These are phyloP conservation scores for Drosophila tropicalis DNA, from an alignment of 1,140 invertebrate genomes.

Conservation along the genomic window DNA sequence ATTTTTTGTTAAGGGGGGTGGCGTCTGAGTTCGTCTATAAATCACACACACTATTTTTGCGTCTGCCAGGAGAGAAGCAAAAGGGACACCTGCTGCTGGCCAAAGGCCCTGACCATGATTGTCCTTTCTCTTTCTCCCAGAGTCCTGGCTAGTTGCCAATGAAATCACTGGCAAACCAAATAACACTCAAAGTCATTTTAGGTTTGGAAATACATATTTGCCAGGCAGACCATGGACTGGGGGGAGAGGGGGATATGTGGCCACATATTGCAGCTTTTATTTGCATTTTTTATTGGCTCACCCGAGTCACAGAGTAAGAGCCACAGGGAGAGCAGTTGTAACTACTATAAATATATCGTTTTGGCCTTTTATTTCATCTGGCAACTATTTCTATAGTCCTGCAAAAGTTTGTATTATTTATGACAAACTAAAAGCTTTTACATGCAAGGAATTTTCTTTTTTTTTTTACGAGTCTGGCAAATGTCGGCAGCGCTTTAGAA, in stretches of 20 bases:
- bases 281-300: constrained; percentile 74
- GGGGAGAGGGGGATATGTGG: constrained; percentile 18
- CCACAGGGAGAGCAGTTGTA: no score
- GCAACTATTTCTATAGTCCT: constrained; percentile 32
- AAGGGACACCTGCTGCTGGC: constrained; percentile 66
- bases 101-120: constrained; percentile 41
- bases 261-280: constrained; percentile 76
- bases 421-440: constrained; percentile 77
- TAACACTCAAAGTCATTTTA: constrained; percentile 79
- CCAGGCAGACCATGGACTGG: constrained; percentile 16
- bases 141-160: constrained; percentile 70
- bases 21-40: constrained; percentile 57
- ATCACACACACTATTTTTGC: constrained; percentile 61
- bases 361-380: constrained; percentile 56
- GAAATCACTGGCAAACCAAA: constrained; percentile 76
- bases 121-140: constrained; percentile 8
- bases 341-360: constrained; percentile 72
- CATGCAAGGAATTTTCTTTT: constrained; percentile 69
- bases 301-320: no score
- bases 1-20: constrained; percentile 9
- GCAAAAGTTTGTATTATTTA: constrained; percentile 78
- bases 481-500: constrained; percentile 48
- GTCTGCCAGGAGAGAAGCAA: constrained; percentile 23
- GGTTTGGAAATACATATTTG: constrained; percentile 67
- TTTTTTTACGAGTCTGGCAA: constrained; percentile 72